Base-by-base conservation (phyloP, 2,113 vertebrate species). In the Cryptomyrus ogoouensis region DNA sequence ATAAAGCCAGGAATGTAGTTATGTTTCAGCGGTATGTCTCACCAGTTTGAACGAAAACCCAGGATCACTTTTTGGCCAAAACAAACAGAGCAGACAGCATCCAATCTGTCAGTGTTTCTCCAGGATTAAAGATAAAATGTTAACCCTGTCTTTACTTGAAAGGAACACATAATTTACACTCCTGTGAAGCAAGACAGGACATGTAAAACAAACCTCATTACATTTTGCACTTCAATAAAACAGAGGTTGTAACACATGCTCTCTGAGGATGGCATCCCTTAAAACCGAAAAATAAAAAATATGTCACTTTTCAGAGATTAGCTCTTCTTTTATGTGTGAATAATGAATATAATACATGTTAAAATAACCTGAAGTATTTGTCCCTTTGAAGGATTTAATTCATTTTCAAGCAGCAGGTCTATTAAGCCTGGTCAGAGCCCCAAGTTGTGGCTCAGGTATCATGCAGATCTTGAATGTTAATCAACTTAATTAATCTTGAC, bases 401-500 rank as follows among this genome's bases (percentile, higher is more conserved):
- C 6, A 13, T 47, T 86, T 13, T 49, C 47, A 86, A 35, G n/a
- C 74, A 80, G 74, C 35, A 7, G 6, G 35, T 77, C 35, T 90
- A 83, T 83, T 91, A 83, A 77, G 46, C 46, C 27, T 53, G 52
- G n/a, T n/a, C n/a, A n/a, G n/a, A n/a, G n/a, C n/a, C 53, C 92
- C 90, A 90, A 90, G 88, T 44, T 88, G 92, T 70, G 1, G 90
- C 90, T 92, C 87, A 90, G 62, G 90, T 88, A 66, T 90, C 89
- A 91, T 89, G 91, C 5, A 0, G 70, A 90, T 27, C 6, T 85
- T 77, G 39, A 70, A 46, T 58, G 83, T 50, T 50, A 66, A 52
- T 88, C 58, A 91, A 90, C 89, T 53, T 53, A 50, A 52, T 89
- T 83, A 92, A 90, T 89, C 90, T 91, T 91, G 90, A 91, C 88